These are phyloP conservation scores for Temnothorax nylanderi DNA, from an alignment of 1,140 invertebrate genomes.

Conservation along the genomic window DNA sequence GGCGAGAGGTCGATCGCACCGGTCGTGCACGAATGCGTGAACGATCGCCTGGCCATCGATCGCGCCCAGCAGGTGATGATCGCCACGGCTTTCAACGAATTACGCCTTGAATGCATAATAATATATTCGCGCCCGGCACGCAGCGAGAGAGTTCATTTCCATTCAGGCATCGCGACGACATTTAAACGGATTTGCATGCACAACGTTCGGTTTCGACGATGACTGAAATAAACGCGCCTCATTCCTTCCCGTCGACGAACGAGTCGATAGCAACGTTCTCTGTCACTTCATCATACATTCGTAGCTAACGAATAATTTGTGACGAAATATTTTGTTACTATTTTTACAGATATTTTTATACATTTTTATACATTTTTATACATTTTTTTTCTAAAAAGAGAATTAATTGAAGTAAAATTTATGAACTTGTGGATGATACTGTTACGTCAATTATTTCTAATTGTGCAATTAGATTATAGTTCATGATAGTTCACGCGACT, in stretches of 20 bases:
- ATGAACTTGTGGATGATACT: neutral
- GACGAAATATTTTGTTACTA: neutral
- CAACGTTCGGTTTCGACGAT: constrained; percentile 70
- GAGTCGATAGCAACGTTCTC: neutral
- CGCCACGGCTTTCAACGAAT: constrained; percentile 72
- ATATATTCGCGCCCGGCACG: constrained; percentile 66
- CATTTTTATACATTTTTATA: neutral
- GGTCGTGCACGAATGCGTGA: constrained; percentile 77
- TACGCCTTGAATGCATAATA: constrained; percentile 80
- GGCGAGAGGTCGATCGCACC: constrained; percentile 55
- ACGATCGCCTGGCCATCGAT: constrained; percentile 79
- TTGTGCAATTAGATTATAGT: neutral
- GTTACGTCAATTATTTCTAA: neutral
- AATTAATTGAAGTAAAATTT: neutral
- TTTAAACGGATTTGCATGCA: constrained; percentile 83
- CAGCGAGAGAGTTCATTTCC: constrained; percentile 75
- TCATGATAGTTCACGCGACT: neutral
- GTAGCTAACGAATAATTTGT: neutral
- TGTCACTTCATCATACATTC: neutral
- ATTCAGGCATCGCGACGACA: constrained; percentile 77
- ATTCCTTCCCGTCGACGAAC: constrained; percentile 42
- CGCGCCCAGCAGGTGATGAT: constrained; percentile 74
- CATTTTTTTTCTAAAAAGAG: neutral
- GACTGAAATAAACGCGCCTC: constrained; percentile 69
- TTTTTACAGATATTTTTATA: neutral